Evolutionary conservation across 2,888 invertebrate genomes (phyloP), one percentile per base, ranked within the genome.

Genomic region (Pardosa pseudoannulata): DNA sequence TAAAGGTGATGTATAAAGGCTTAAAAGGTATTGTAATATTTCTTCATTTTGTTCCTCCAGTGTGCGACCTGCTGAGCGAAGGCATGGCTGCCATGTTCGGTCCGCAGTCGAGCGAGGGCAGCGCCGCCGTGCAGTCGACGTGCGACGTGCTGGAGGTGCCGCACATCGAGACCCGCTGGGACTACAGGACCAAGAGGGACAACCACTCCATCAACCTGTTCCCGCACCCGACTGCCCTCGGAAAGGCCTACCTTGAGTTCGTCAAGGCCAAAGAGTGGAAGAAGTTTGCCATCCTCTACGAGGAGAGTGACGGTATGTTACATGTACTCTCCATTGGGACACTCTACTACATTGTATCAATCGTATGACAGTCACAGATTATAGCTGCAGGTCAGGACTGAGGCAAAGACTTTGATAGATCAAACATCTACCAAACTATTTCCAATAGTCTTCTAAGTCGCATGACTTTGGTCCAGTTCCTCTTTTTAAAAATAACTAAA

Each of bases 101-200:
- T 19, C 92, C 92, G 13, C 90, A 91, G 88, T 91, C 91, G 28
- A 89, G 89, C 62, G 90, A 91, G 76, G 90, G 91, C 0, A 90
- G 91, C 9, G 90, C 91, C 23, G 92, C 92, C 87, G 91, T 92
- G 27, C 92, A 92, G 89, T 92, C 92, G 19, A 91, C 92, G 75
- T 92, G 92, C 89, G 91, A 92, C 83, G 90, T 91, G 0, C 90
- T 92, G 68, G 91, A 91, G 80, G 91, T 92, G 79, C 92, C 92
- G 0, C 92, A 92, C 89, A 89, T 92, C 39, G 91, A 92, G 89
- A 90, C 91, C 39, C 89, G 89, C 31, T 89, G 90, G 80, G 90
- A 90, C 78, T 89, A 88, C 72, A 74, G 88, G 28, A 87, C 89
- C 50, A 88, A 88, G 32, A 68, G 88, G 9, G 91, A 91, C 88